Conservation (phyloP, 2,113 vertebrate genomes). For the Nannospalax galili region DNA sequence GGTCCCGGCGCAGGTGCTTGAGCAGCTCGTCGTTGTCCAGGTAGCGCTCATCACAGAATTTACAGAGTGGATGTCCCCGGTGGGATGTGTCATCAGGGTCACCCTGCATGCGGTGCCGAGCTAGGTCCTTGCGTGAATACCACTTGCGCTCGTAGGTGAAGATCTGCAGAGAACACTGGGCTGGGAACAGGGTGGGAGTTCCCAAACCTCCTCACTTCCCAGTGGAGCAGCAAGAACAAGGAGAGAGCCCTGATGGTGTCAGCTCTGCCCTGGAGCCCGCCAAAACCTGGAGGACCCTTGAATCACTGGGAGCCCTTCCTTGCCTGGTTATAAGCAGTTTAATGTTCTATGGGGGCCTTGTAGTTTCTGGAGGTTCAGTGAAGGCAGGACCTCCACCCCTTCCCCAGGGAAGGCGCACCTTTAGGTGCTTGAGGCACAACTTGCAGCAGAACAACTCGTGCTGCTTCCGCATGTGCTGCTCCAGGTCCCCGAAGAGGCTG, state of each 20-base stretch:
- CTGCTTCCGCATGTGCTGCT: constrained; percentile 98
- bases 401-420: constrained; percentile 86
- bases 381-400: background rate
- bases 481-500: constrained; percentile 93
- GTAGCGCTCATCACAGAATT: constrained; percentile 98
- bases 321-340: background rate
- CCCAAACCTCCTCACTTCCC: background rate
- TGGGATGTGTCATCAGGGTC: constrained; percentile 98
- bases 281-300: background rate
- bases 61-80: constrained; percentile 97
- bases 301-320: background rate
- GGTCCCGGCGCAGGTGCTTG: constrained; percentile 95
- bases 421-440: constrained; percentile 95
- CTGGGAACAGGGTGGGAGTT: background rate
- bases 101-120: constrained; percentile 94
- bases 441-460: constrained; percentile 98
- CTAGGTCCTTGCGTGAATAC: constrained; percentile 97
- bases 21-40: constrained; percentile 97
- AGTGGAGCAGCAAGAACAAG: background rate
- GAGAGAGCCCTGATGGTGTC: background rate
- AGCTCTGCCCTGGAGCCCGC: background rate
- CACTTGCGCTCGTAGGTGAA: constrained; percentile 96
- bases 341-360: background rate
- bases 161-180: constrained; percentile 85
- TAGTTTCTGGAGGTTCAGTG: background rate